Evolutionary conservation across 2,888 invertebrate species (phyloP).

Genomic region (Ferrisia virgata): DNA sequence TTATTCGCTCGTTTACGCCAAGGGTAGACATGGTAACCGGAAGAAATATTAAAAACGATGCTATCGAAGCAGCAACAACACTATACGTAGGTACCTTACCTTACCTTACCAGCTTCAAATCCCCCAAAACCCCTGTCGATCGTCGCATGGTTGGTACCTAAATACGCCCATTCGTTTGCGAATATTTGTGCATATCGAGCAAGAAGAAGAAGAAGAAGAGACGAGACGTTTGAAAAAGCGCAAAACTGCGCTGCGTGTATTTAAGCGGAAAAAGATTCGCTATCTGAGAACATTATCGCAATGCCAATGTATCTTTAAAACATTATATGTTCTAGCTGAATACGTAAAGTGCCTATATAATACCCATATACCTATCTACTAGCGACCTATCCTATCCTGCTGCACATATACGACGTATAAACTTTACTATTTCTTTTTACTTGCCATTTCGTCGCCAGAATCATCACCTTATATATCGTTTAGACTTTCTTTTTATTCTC

Average conservation of each 20-base stretch:
- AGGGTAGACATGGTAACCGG: neutral
- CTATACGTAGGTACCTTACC: too few relatives aligned
- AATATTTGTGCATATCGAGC: neutral
- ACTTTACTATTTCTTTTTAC: neutral
- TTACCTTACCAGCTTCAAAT: too few relatives aligned
- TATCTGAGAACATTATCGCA: slow-evolving; percentile 40
- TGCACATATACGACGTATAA: too few relatives aligned
- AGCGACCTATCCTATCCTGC: neutral
- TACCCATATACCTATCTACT: neutral
- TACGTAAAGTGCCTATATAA: slow-evolving; percentile 43
- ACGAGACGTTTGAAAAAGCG: neutral
- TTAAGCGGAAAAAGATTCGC: slow-evolving; percentile 45
- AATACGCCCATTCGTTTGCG: neutral
- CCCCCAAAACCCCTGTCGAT: neutral
- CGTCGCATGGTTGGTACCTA: too few relatives aligned
- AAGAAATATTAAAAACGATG: slow-evolving; percentile 34
- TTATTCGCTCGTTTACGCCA: slow-evolving; percentile 12
- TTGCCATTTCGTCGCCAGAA: neutral
- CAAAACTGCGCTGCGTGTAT: slow-evolving; percentile 4
- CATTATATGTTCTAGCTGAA: slow-evolving; percentile 26
- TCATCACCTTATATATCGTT: neutral
- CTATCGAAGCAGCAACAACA: neutral
- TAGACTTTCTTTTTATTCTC: neutral
- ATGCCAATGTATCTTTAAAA: slow-evolving; percentile 41
- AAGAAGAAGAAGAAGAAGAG: neutral